These are phyloP conservation scores for Lucilia sericata DNA, from an alignment of 1,140 invertebrate genomes.

Conservation along the genomic window DNA sequence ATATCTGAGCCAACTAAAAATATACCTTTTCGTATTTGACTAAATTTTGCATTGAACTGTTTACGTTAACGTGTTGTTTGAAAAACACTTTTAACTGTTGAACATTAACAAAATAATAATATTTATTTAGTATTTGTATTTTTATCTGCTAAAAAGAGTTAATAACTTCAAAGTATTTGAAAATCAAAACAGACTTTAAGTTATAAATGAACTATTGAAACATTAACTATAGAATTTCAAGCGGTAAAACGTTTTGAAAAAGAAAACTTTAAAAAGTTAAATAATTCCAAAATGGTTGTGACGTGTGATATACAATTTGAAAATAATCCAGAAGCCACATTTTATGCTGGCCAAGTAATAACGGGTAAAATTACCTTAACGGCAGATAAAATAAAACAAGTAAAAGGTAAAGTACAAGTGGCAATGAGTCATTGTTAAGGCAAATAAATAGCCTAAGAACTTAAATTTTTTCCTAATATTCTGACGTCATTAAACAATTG, in stretches of 20 bases:
- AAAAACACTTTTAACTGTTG: not conserved
- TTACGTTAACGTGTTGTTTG: not conserved
- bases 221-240: not conserved
- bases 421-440: not conserved
- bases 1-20: not conserved
- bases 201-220: not conserved
- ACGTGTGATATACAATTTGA: conserved; percentile 64
- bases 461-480: not conserved
- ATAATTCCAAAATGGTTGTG: conserved; percentile 52
- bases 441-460: not conserved
- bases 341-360: conserved; percentile 70
- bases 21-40: not conserved
- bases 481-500: not conserved
- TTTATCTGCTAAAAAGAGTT: not conserved
- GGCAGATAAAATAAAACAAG: conserved; percentile 67
- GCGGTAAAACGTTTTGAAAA: not conserved
- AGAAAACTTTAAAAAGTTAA: not conserved
- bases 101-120: not conserved
- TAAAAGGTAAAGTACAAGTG: conserved; percentile 58
- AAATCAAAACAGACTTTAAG: not conserved
- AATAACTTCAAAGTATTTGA: not conserved
- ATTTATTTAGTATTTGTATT: not conserved
- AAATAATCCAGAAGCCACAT: conserved; percentile 68
- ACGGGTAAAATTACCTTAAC: conserved; percentile 68
- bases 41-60: not conserved